Conservation (phyloP, 2,888 invertebrate genomes). For the Protophormia terraenovae region DNA sequence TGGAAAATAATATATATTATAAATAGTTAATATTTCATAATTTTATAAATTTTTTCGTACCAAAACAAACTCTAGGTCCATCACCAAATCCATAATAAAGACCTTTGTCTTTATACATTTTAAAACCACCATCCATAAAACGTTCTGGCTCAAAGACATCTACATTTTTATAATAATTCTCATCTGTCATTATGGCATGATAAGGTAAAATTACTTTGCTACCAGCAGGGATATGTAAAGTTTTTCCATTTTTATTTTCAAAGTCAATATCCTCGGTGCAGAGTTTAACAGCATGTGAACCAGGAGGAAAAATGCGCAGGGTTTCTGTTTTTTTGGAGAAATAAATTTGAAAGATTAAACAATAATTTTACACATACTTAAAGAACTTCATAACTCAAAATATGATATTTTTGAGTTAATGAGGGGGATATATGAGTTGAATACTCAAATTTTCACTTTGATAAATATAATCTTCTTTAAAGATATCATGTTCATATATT, state of each 20-base stretch:
- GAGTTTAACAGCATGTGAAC: conserved; percentile 69
- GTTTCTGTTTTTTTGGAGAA: conserved; percentile 75
- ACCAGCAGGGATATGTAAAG: conserved; percentile 71
- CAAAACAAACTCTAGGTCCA: conserved; percentile 66
- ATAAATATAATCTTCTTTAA: too few species aligned
- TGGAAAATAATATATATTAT: conserved; percentile 38
- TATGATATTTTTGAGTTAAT: too few species aligned
- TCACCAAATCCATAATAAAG: conserved; percentile 61
- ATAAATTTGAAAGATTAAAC: too few species aligned
- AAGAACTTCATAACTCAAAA: too few species aligned
- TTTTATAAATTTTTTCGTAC: conserved; percentile 32
- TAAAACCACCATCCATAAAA: conserved; percentile 72
- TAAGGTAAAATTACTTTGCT: conserved; percentile 73
- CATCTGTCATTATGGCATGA: conserved; percentile 74
- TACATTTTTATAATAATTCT: conserved; percentile 73
- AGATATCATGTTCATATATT: too few species aligned
- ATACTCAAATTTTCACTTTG: too few species aligned
- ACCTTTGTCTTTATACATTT: conserved; percentile 65
- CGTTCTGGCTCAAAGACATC: conserved; percentile 73
- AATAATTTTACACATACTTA: too few species aligned
- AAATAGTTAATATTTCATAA: not conserved
- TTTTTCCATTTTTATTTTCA: conserved; percentile 73
- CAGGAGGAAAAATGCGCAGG: conserved; percentile 75
- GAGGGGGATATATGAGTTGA: too few species aligned
- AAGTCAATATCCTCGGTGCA: conserved; percentile 75